Evolutionary conservation across 2,888 invertebrate genomes (phyloP), one percentile per base, ranked within the genome.

Genomic region (Athalia rosae): DNA sequence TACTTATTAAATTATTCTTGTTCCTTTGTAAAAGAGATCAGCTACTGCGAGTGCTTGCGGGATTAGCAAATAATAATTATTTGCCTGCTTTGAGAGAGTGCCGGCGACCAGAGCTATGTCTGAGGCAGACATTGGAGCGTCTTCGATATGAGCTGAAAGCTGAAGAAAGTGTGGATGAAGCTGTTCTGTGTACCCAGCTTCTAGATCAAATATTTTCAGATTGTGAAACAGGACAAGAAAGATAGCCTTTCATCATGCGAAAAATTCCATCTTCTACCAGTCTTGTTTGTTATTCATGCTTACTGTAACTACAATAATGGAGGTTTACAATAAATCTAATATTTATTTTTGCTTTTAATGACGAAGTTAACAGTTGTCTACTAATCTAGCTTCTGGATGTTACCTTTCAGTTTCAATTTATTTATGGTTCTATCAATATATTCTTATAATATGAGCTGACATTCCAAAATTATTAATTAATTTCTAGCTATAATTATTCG

Each of bases 11-110:
- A 56, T 11, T 11, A 76, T 61, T 66, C 78, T 50, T 77, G 77
- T 78, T 76, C 82, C 81, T 41, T 59, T 28, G 47, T 15, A 2
- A 61, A 71, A 89, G 89, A 73, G 88, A 88, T 78, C 88, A 88
- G 78, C 80, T 89, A 59, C 79, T 89, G n/a, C 84, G 84, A 67
- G 84, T 89, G 56, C 80, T 89, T 0, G 83, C 82, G 71, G 85
- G 86, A 11, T 78, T 89, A 74, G 85, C 88, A 47, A 85, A 80
- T 74, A 82, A 87, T 47, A 84, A 87, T 74, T 87, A 86, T 77
- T 81, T 84, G 8, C 85, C 86, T n/a, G 89, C 88, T n/a, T 77
- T 89, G n/a, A 80, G 82, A 63, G 87, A 89, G 79, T 89, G 88
- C 63, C 81, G 86, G 48, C 81, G 87, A 71, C 85, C 89, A 3